Base-by-base conservation (phyloP, 2,888 invertebrate genomes). In the Tachina lurida region DNA sequence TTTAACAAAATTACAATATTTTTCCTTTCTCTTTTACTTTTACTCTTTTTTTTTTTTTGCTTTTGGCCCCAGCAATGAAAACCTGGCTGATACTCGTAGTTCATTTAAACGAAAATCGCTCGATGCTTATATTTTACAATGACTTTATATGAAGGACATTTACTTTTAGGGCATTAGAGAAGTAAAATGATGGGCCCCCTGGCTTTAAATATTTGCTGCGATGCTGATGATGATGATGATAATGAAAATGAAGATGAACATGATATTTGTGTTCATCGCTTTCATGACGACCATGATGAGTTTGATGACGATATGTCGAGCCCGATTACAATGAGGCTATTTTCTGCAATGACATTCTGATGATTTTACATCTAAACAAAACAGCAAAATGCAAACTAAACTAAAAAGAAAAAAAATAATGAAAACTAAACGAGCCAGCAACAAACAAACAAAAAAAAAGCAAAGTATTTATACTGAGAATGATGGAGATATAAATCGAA, bases 401-500 rank as follows among this genome's bases (percentile, higher is more conserved):
- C 31, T 31, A 31, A 7, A 68, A 52, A 54, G 67, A 65, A 77
- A 52, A 54, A 74, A 65, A 77, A 13, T 3, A 68, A 49, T 9
- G 45, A 45, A 65, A 45, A 45, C 10, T 49, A 67, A 77, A 71
- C 65, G 12, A 52, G 39, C 56, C 31, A 31, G 31, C 31, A 31
- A 31, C 31, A 0, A 1, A 22, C 1, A 9, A 49, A 4, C 15
- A 80, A 65, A 71, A 39, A 63, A 74, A 67, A n/a, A 63, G 73
- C 65, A 83, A 76, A 73, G 81, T 86, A 84, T 75, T 76, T 68
- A 39, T 54, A 45, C 68, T 68, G 78, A 71, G 49, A 77, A 88
- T 84, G 89, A 89, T 89, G 90, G 87, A 90, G 91, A 91, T 91
- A 90, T 89, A 89, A 90, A 91, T 91, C 91, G 91, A 91, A 90